Conservation (phyloP, 2,113 vertebrate genomes). For the Tichodroma muraria region DNA sequence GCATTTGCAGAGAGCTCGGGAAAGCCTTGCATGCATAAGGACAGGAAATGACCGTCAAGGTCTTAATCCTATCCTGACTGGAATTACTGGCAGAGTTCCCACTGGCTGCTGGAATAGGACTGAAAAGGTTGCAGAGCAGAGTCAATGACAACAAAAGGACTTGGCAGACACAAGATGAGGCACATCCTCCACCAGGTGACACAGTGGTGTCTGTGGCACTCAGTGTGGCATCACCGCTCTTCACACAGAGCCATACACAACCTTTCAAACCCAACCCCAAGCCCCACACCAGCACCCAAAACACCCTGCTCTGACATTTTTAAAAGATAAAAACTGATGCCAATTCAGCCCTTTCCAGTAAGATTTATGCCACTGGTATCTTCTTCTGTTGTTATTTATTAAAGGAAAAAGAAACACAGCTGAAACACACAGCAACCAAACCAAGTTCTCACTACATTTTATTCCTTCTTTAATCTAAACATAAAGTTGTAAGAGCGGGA, state of each 20-base stretch:
- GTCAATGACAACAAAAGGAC: not conserved
- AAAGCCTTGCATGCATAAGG: rapidly evolving
- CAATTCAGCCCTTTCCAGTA: not conserved
- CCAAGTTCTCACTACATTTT: not conserved
- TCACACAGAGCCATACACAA: not conserved
- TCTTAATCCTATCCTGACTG: not conserved
- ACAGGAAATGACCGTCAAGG: not conserved
- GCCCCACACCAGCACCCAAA: not conserved
- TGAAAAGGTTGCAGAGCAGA: not conserved
- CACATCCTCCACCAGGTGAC: not conserved
- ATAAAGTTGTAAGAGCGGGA: not conserved
- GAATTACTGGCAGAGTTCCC: not conserved
- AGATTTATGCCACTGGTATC: not conserved
- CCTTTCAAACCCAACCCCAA: not conserved
- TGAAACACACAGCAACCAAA: not conserved
- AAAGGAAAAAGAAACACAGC: not conserved
- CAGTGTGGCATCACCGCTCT: rapidly evolving
- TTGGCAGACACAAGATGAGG: not conserved
- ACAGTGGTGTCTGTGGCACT: not conserved
- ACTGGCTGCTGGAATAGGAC: not conserved
- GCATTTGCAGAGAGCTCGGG: not conserved
- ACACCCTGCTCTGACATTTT: not conserved
- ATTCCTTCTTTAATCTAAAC: not conserved
- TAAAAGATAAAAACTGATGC: not conserved
- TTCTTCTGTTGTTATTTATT: not conserved